These are phyloP conservation scores for Drosophila tsacasi DNA, from an alignment of 1,140 invertebrate species.

Conservation along the genomic window DNA sequence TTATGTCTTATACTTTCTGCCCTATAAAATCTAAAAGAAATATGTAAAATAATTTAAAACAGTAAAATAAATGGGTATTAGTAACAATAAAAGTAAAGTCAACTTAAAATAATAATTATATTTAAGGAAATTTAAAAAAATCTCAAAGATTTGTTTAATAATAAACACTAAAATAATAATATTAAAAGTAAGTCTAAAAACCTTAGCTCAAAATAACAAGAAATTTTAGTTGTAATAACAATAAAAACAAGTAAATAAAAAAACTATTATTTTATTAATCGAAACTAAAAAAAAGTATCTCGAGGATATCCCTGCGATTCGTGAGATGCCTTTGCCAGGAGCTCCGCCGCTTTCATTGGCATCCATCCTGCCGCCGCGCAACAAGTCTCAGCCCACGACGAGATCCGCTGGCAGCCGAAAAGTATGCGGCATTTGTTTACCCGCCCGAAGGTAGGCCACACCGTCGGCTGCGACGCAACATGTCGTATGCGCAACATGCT, in stretches of 20 bases:
- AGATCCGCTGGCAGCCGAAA: background rate
- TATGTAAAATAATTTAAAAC: background rate
- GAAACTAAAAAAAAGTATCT: background rate
- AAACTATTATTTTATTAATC: background rate
- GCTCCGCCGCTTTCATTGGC: background rate
- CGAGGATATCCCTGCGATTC: background rate
- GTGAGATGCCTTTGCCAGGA: background rate
- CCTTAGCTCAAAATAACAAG: too few species aligned
- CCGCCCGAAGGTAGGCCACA: slow-evolving; percentile 31
- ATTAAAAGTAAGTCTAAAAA: too few species aligned
- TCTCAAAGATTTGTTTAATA: too few species aligned
- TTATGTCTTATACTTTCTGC: background rate
- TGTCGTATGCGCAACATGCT: slow-evolving; percentile 46
- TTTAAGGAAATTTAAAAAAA: too few species aligned
- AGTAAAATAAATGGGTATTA: too few species aligned
- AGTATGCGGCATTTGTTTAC: background rate
- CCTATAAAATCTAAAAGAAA: background rate
- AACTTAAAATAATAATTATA: background rate
- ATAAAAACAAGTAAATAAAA: too few species aligned
- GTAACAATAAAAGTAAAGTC: too few species aligned
- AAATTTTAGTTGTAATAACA: too few species aligned
- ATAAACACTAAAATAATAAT: too few species aligned
- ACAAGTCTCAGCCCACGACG: slow-evolving; percentile 21
- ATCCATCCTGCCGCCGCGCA: background rate
- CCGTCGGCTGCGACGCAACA: background rate